Base-by-base conservation (phyloP, 1,140 invertebrate species). In the Zaprionus gabonicus region DNA sequence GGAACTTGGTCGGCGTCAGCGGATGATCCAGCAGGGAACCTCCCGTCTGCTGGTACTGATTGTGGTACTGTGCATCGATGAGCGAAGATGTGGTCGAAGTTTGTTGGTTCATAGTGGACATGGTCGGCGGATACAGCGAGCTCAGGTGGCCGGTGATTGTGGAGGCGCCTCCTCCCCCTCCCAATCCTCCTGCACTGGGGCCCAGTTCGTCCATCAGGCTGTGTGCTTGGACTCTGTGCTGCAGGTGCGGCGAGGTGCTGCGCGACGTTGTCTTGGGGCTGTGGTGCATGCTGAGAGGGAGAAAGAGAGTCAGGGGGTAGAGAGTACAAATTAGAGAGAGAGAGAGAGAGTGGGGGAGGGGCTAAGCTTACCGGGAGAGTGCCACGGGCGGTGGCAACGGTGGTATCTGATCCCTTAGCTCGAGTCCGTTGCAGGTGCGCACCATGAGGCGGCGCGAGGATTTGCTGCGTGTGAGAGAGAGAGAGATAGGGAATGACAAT, bases 401-500 rank as follows among this genome's bases (percentile, higher is more conserved):
- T 91, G 91, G 91, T 87, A 93, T 93, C 85, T 93, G 92, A 85
- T 96, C 96, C 81, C 96, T 93, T 34, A 96, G 93, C 87, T 97
- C 96, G 49, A 97, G 94, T 55, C 96, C 96, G 81, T 97, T 97
- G 91, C 96, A 97, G 23, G 96, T 97, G 82, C 96, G 94, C 23
- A 97, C 95, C 94, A 96, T 95, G 28, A 96, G 95, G 64, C 96
- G 94, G 25, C 92, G 91, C 68, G 92, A 93, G 77, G 92, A 91
- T 80, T 92, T 92, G 59, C 91, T 92, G 23, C 3, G 36, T 15
- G 17, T 20, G 23, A 44, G 6, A 62, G 0, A 23, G 0, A 23
- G 36, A 27, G 12, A 36, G 12, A 57, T 2, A 17, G 23, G 46
- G 23, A 17, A 6, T 38, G 10, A n/a, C 20, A 67, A 23, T 31